Conservation (phyloP, 2,888 invertebrate species). For the Leptothorax acervorum region DNA sequence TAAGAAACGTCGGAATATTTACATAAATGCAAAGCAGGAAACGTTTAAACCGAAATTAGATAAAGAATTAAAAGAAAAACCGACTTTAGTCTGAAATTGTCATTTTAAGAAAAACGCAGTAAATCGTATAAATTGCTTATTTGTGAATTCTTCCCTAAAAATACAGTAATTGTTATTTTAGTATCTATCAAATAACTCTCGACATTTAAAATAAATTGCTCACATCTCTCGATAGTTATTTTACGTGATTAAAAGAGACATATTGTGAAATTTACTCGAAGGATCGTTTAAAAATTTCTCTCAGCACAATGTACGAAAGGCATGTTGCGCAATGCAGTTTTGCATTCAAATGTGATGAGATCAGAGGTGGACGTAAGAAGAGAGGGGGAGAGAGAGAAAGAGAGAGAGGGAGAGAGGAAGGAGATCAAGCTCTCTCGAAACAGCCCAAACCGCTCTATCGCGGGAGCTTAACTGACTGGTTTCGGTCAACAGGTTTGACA, state of each 20-base stretch:
- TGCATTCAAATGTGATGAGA: slow-evolving; percentile 26
- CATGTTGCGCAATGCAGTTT: slow-evolving; percentile 14
- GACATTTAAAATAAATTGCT: not conserved
- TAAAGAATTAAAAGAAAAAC: not conserved
- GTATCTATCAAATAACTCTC: not conserved
- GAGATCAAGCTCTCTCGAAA: slow-evolving; percentile 41
- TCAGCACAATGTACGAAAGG: not conserved
- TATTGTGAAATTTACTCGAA: not conserved
- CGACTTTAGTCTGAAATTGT: not conserved
- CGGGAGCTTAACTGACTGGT: slow-evolving; percentile 53
- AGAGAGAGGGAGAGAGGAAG: slow-evolving; percentile 28
- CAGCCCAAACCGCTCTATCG: slow-evolving; percentile 48
- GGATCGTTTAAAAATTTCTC: not conserved
- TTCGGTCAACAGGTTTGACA: slow-evolving; percentile 55
- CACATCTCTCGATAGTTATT: not conserved
- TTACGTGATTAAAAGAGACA: not conserved
- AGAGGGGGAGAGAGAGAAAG: slow-evolving; percentile 1
- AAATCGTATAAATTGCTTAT: not conserved
- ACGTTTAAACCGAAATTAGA: not conserved
- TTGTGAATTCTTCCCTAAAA: not conserved
- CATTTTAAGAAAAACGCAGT: not conserved
- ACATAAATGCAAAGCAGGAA: not conserved
- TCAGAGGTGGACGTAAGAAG: slow-evolving; percentile 29
- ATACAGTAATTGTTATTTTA: not conserved
- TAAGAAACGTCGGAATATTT: not conserved